Evolutionary conservation across 1,140 invertebrate species (phyloP).

Genomic region (Drosophila arawakana): DNA sequence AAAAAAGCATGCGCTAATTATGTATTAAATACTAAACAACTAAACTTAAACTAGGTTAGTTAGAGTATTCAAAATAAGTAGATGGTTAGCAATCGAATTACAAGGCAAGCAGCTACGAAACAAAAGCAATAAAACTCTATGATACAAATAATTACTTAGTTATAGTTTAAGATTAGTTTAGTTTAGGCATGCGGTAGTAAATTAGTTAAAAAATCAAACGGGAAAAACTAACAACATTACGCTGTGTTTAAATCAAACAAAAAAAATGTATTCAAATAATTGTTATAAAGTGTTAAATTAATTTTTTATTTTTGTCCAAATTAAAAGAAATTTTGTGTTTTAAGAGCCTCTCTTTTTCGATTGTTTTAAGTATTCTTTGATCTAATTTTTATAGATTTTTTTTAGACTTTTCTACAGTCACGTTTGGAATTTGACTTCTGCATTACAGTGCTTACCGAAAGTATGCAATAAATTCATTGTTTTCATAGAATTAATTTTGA

Average conservation of each 20-base stretch:
- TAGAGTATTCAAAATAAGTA: constrained; percentile 12
- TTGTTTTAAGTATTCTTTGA: not conserved
- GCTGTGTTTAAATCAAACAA: constrained; percentile 25
- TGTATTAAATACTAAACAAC: constrained; percentile 1
- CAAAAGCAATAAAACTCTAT: constrained; percentile 35
- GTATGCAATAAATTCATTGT: not conserved
- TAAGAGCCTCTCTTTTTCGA: constrained; percentile 37
- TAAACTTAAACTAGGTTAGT: constrained; percentile 8
- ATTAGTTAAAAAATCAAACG: constrained; percentile 13
- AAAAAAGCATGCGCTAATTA: constrained; percentile 41
- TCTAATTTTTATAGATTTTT: constrained; percentile 14
- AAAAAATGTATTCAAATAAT: not conserved
- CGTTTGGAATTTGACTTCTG: not conserved
- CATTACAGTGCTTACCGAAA: not conserved
- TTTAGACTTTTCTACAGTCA: not conserved
- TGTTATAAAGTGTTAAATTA: not conserved
- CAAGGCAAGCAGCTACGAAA: constrained; percentile 41
- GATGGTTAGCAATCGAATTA: constrained; percentile 22
- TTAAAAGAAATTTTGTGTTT: not conserved
- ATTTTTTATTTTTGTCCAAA: constrained; percentile 8
- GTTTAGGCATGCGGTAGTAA: constrained; percentile 34
- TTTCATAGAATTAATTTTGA: no score
- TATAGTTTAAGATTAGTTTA: constrained; percentile 5
- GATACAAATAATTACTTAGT: constrained; percentile 11
- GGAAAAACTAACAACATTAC: constrained; percentile 29